Percentiles rank a stretch among this genome's conserved stretches.
These are phyloP conservation scores for Ardeotis arabs DNA, from an alignment of 2,113 vertebrate genomes.

Conservation along the genomic window DNA sequence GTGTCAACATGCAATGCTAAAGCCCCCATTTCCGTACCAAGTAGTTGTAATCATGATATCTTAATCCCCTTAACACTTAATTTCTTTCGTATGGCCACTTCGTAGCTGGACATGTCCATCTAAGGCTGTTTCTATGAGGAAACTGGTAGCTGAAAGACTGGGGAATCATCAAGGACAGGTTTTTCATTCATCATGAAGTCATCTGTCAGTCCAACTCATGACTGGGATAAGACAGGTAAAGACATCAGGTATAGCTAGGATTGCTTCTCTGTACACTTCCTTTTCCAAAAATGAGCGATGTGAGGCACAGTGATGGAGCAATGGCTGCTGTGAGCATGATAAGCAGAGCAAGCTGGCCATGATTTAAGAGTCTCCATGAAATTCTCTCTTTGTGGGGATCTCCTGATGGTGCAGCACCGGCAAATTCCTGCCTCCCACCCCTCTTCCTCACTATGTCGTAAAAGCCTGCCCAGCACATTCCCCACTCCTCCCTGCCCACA, in stretches of 20 bases:
- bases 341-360: background rate
- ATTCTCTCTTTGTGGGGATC: background rate
- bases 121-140: background rate
- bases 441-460: rapidly evolving
- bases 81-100: background rate
- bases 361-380: background rate
- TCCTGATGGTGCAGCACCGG: background rate
- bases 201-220: background rate
- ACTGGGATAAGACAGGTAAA: background rate
- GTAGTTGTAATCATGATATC: background rate
- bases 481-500: background rate
- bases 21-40: background rate
- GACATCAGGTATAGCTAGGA: background rate
- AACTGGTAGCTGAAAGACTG: background rate
- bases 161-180: background rate
- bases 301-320: background rate
- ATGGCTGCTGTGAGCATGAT: background rate
- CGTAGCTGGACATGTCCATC: background rate
- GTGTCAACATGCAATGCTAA: rapidly evolving
- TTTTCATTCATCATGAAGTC: background rate
- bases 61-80: background rate
- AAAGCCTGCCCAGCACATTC: background rate
- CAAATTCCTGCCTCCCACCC: background rate
- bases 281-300: background rate
- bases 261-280: background rate